Evolutionary conservation across 1,140 invertebrate species (phyloP), one percentile per base, ranked within the genome.

Genomic region (Drosophila tristis): DNA sequence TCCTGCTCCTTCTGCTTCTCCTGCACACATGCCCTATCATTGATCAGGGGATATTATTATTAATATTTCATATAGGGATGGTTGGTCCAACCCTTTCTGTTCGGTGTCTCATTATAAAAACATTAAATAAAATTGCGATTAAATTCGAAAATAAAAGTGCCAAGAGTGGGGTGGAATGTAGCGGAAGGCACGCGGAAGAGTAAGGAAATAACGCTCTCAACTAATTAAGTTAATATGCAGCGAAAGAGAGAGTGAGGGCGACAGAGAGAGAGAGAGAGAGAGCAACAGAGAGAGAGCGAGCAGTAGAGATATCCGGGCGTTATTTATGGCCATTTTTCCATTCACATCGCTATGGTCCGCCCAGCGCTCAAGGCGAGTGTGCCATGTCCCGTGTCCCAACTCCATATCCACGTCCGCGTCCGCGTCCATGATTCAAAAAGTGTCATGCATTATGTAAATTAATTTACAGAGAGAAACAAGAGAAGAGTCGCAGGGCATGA

Each of bases 161-260:
- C 20, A 11, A 23, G 20, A 48, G 55, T 20, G 1, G 35, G 56
- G 25, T 0, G 9, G 35, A 39, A 39, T 11, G 35, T 1, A 39
- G 35, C 35, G 35, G 35, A 39, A 4, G 35, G 35, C 35, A 13
- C 35, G 35, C 35, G 35, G 11, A 39, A 13, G 35, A 6, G 31
- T 7, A 42, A 48, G 47, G 23, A 35, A 67, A 73, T 67, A 75
- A 59, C 43, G 71, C 56, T 39, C 45, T 60, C 55, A 76, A 76
- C 74, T 76, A 76, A 76, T 76, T 76, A 76, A 76, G 73, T 76
- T 76, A 76, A 76, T 75, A 76, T 76, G 50, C 56, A 51, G 61
- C 44, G 43, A 63, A 68, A 51, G 45, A 29, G 58, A 50, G 16
- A 39, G 35, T 11, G 39, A 31, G 57, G 15, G n/a, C 4, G n/a